Percentiles rank a stretch among this genome's conserved stretches.
These are phyloP conservation scores for Kryptolebias ocellatus DNA, from an alignment of 2,797 vertebrate genomes.

Conservation along the genomic window DNA sequence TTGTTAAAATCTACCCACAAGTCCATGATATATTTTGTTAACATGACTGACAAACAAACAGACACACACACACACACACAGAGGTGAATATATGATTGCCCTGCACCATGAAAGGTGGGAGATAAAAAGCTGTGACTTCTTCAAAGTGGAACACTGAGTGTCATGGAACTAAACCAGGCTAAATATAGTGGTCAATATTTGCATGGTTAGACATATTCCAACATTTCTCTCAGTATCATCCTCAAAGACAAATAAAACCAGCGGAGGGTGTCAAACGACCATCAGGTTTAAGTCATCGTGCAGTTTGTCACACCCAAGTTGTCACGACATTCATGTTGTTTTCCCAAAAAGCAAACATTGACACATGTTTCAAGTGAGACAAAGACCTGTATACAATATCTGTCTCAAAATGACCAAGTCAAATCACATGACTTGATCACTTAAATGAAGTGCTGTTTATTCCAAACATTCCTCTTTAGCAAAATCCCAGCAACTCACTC, in stretches of 20 bases:
- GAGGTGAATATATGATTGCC: no score
- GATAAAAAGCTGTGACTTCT: no score
- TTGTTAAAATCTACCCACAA: no score
- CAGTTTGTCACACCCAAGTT: slow-evolving; percentile 43
- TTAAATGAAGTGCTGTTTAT: slow-evolving; percentile 27
- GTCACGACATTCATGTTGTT: slow-evolving; percentile 60
- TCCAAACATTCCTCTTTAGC: slow-evolving; percentile 31
- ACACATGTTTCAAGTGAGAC: slow-evolving; percentile 49
- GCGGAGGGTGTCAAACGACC: slow-evolving; percentile 22
- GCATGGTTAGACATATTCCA: not conserved
- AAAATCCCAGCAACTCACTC: slow-evolving; percentile 14
- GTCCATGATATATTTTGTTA: no score
- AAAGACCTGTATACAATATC: slow-evolving; percentile 36
- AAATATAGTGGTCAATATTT: slow-evolving; percentile 4
- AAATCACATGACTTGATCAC: slow-evolving; percentile 54
- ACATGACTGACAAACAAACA: no score
- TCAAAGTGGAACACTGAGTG: no score
- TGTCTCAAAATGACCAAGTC: slow-evolving; percentile 44
- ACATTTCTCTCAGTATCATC: not conserved
- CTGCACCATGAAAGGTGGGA: no score
- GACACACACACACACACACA: no score
- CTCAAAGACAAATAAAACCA: slow-evolving; percentile 14
- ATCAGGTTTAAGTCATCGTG: slow-evolving; percentile 29
- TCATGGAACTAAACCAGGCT: not conserved
- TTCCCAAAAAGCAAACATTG: slow-evolving; percentile 61